phyloP scores from a whole-genome alignment of 2,888 invertebrate genomes.

The Hydraecia micacea region DNA sequence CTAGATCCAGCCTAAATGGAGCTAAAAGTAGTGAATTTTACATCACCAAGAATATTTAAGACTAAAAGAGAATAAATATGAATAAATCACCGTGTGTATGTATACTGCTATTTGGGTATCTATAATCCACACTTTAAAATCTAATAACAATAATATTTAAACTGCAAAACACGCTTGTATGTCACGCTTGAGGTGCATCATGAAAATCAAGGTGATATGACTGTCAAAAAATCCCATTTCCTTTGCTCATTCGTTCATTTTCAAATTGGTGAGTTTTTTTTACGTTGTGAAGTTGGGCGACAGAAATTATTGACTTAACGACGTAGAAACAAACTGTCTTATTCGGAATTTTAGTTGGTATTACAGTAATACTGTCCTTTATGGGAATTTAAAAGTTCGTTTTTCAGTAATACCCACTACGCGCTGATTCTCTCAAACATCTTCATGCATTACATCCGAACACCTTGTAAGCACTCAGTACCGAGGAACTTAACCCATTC shows the following conservation, averaged over 20 bases:
- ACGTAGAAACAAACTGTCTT: background rate
- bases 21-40: background rate
- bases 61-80: constrained; percentile 10
- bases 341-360: constrained; percentile 1
- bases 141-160: constrained; percentile 41
- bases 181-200: constrained; percentile 26
- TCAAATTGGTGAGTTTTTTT: background rate
- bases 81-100: constrained; percentile 13
- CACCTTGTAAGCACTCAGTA: constrained; percentile 21
- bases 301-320: background rate
- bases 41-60: background rate
- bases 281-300: too few relatives aligned
- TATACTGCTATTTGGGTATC: constrained; percentile 38
- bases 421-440: constrained; percentile 13
- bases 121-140: constrained; percentile 47
- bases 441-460: constrained; percentile 19
- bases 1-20: constrained; percentile 1
- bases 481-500: constrained; percentile 12
- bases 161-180: constrained; percentile 31
- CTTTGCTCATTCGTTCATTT: background rate
- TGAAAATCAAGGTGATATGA: constrained; percentile 23
- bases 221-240: background rate
- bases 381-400: constrained; percentile 1
- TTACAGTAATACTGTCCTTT: constrained; percentile 16
- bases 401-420: constrained; percentile 22